Conservation (phyloP, 2,797 vertebrate species). For the Amblyopsis hoosieri region DNA sequence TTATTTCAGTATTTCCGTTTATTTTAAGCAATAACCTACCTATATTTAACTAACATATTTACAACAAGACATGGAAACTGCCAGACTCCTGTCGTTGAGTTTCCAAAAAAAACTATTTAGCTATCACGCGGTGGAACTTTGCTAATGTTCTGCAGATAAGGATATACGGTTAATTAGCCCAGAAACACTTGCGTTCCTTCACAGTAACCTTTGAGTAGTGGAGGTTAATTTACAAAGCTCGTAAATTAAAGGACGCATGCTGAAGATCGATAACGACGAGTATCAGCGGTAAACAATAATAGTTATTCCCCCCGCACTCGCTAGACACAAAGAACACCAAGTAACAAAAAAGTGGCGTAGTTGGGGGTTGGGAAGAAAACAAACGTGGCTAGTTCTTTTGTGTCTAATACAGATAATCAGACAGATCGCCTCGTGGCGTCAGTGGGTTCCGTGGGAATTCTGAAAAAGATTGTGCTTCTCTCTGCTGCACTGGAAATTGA, state of each 20-base stretch:
- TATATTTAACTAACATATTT: too few species aligned
- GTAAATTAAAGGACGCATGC: conserved; percentile 41
- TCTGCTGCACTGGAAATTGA: conserved; percentile 40
- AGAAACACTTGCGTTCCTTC: conserved; percentile 40
- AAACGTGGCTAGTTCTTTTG: conserved; percentile 10
- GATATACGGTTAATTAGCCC: conserved; percentile 57
- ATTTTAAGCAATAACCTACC: too few species aligned
- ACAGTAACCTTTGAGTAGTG: conserved; percentile 26
- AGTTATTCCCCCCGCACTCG: conserved; percentile 6
- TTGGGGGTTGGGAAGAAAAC: background rate
- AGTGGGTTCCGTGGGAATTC: conserved; percentile 29
- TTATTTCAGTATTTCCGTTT: too few species aligned
- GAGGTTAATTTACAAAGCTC: conserved; percentile 22
- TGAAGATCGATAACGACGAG: conserved; percentile 56
- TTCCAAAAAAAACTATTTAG: background rate
- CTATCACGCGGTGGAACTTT: conserved; percentile 13
- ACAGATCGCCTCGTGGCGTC: conserved; percentile 10
- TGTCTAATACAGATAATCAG: conserved; percentile 36
- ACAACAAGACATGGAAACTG: too few species aligned
- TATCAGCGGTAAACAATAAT: conserved; percentile 40
- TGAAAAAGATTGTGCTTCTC: conserved; percentile 30
- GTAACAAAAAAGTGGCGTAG: conserved; percentile 6
- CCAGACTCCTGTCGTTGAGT: too few species aligned
- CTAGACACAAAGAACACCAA: conserved; percentile 11
- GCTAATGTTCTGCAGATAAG: conserved; percentile 36